Evolutionary conservation across 2,113 vertebrate genomes (phyloP).

Genomic region (Eclectus roratus): DNA sequence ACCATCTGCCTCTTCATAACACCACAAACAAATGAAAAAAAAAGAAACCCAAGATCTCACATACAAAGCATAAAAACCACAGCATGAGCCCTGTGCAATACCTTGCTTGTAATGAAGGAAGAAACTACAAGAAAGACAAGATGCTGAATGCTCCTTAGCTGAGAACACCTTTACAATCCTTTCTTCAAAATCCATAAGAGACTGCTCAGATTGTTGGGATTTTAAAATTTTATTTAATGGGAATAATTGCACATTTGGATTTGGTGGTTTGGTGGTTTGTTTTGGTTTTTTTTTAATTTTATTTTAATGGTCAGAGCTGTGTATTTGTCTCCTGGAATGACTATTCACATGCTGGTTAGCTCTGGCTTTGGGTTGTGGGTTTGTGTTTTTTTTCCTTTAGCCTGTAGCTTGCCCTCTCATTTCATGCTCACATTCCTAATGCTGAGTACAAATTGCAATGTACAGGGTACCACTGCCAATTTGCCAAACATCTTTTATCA

Average conservation of each 20-base stretch:
- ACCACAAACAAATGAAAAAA: neutral
- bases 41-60: neutral
- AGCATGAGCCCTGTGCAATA: neutral
- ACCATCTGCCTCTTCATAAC: neutral
- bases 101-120: neutral
- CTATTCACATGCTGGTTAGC: conserved; percentile 55
- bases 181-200: neutral
- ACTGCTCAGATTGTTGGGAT: neutral
- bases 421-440: conserved; percentile 78
- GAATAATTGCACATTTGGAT: neutral
- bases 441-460: conserved; percentile 81
- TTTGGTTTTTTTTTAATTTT: neutral
- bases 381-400: conserved; percentile 26
- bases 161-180: neutral
- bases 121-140: neutral
- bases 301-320: neutral
- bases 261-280: neutral
- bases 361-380: neutral
- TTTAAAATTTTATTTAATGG: neutral
- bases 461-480: conserved; percentile 89
- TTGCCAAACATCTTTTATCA: conserved; percentile 94
- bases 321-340: conserved; percentile 37
- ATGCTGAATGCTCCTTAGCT: neutral
- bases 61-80: neutral
- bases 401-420: conserved; percentile 73